Percentiles rank a stretch among this genome's conserved stretches.
These are phyloP conservation scores for Phenganax subtilis DNA, from an alignment of 92 coral and sea anemone species.

Conservation along the genomic window DNA sequence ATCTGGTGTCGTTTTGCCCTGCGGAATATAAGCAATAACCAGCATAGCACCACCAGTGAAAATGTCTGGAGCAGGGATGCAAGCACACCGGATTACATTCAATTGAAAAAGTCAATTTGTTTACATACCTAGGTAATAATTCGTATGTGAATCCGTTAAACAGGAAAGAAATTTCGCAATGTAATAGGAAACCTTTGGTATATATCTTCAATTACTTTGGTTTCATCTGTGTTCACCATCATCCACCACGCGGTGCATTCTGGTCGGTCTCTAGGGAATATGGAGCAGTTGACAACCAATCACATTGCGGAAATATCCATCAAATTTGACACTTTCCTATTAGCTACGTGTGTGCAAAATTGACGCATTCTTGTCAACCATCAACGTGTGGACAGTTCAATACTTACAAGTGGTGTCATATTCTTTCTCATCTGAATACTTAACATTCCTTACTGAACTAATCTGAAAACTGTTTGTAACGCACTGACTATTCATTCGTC, in stretches of 20 bases:
- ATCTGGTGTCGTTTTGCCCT: not conserved
- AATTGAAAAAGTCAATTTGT: slow-evolving; percentile 28
- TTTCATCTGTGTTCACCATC: slow-evolving; percentile 7
- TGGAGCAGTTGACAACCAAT: not conserved
- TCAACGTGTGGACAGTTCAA: slow-evolving; percentile 22
- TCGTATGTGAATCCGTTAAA: slow-evolving; percentile 28
- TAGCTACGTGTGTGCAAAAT: slow-evolving; percentile 5
- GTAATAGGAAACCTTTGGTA: slow-evolving; percentile 31
- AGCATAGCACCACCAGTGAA: not conserved
- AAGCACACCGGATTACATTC: not conserved
- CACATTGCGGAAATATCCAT: not conserved
- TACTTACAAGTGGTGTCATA: slow-evolving; percentile 4
- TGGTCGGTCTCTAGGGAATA: slow-evolving; percentile 17
- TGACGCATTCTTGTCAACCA: slow-evolving; percentile 6
- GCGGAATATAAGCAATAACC: not conserved
- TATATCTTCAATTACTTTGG: not conserved
- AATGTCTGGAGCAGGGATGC: not conserved
- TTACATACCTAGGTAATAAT: slow-evolving; percentile 30
- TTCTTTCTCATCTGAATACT: slow-evolving; percentile 12
- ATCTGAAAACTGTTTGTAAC: not conserved
- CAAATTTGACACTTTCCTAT: not conserved
- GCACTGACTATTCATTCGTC: too few relatives aligned
- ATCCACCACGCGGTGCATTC: slow-evolving; percentile 16
- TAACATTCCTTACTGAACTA: not conserved
- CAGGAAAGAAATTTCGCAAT: slow-evolving; percentile 33